A percentile compares a stretch with the other conserved stretches of the same genome.
Evolutionary conservation across 2,113 vertebrate genomes (phyloP).

Genomic region (Ceratotherium simum): DNA sequence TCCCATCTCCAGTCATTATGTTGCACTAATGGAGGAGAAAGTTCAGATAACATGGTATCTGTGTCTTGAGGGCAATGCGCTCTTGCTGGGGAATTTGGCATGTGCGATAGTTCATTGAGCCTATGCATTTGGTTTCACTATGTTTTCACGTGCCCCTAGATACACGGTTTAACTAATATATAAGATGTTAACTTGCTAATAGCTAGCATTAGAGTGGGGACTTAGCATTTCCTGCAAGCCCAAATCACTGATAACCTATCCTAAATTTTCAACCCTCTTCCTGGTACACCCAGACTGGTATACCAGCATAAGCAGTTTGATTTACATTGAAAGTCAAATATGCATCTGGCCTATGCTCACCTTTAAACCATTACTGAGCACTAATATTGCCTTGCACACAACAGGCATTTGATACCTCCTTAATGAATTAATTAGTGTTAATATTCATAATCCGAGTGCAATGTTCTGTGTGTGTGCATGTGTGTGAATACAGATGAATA

Average conservation of each 20-base stretch:
- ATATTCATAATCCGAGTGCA: neutral
- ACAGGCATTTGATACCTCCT: neutral
- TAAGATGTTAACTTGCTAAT: neutral
- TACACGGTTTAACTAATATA: neutral
- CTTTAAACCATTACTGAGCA: neutral
- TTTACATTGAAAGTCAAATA: neutral
- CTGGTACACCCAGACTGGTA: neutral
- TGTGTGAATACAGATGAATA: neutral
- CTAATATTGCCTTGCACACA: neutral
- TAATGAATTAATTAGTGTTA: neutral
- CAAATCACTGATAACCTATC: neutral
- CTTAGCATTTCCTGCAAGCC: neutral
- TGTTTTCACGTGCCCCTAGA: neutral
- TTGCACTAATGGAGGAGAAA: neutral
- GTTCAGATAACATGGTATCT: neutral
- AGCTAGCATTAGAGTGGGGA: neutral
- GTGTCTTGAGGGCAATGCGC: neutral
- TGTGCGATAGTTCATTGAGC: neutral
- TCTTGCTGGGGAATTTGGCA: neutral
- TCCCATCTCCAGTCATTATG: neutral
- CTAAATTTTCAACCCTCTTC: neutral
- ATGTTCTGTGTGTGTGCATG: fast-evolving
- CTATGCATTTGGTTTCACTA: neutral
- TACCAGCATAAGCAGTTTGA: neutral
- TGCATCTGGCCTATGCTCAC: neutral